Conservation (phyloP, 2,113 vertebrate genomes). For the Meleagris gallopavo region DNA sequence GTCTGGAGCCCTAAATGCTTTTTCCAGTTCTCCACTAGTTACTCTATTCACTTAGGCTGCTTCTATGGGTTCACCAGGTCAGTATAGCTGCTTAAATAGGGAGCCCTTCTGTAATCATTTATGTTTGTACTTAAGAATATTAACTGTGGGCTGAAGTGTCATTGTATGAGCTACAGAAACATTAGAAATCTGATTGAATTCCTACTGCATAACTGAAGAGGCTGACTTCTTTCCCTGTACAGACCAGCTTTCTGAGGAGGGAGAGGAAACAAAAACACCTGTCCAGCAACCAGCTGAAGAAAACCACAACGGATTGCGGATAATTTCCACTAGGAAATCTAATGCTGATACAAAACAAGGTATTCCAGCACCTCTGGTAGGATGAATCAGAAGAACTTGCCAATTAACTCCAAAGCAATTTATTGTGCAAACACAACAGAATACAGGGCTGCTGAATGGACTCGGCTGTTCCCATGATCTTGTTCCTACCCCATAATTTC, state of each 20-base stretch:
- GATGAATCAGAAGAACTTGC: background rate
- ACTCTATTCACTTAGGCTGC: background rate
- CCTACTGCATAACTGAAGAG: background rate
- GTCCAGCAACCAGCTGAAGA: conserved; percentile 66
- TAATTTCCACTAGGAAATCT: conserved; percentile 81
- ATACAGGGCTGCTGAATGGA: background rate
- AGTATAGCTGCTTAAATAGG: background rate
- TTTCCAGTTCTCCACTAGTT: background rate
- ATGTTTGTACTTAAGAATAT: background rate
- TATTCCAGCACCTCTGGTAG: conserved; percentile 18
- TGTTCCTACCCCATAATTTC: rapidly evolving
- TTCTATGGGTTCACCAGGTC: background rate
- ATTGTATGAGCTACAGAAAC: background rate
- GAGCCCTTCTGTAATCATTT: background rate
- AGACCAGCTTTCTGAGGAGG: conserved; percentile 97
- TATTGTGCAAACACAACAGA: background rate
- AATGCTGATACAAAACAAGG: conserved; percentile 75
- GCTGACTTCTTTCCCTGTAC: conserved; percentile 40
- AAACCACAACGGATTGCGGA: conserved; percentile 74
- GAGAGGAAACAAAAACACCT: conserved; percentile 85
- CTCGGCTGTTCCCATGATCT: background rate
- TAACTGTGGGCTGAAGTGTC: background rate
- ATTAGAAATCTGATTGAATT: background rate
- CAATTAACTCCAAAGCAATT: background rate
- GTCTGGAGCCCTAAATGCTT: background rate